These are phyloP conservation scores for Pavo muticus DNA, from an alignment of 2,113 vertebrate species.

Conservation along the genomic window DNA sequence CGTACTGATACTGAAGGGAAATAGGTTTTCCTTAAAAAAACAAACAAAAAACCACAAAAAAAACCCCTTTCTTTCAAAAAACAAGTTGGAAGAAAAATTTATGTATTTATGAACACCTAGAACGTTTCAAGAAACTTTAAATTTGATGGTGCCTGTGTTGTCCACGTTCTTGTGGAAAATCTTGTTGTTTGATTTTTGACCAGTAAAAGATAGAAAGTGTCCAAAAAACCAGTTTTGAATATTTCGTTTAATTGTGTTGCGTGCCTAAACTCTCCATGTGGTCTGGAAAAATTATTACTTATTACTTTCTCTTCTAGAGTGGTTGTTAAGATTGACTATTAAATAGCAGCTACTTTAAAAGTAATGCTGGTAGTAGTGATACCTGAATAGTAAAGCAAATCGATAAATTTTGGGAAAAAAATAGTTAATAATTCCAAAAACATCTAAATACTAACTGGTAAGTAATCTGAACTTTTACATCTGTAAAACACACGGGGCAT, in stretches of 20 bases:
- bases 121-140: not conserved
- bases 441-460: not conserved
- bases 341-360: not conserved
- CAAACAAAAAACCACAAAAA: not conserved
- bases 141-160: not conserved
- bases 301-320: not conserved
- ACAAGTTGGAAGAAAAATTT: not conserved
- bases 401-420: not conserved
- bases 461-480: not conserved
- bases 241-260: not conserved
- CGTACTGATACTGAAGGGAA: not conserved
- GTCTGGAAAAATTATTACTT: not conserved
- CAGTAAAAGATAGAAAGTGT: not conserved
- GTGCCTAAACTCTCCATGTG: not conserved
- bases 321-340: not conserved
- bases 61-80: not conserved
- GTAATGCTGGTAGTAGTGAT: not conserved
- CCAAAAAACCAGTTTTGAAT: not conserved
- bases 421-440: not conserved
- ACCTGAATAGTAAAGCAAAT: not conserved
- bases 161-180: not conserved
- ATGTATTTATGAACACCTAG: not conserved
- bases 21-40: not conserved
- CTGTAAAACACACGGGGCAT: not conserved
- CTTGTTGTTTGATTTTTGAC: not conserved